Conservation (phyloP, 35 echinoderm and acorn worm genomes). For the Strongylocentrotus purpuratus region DNA sequence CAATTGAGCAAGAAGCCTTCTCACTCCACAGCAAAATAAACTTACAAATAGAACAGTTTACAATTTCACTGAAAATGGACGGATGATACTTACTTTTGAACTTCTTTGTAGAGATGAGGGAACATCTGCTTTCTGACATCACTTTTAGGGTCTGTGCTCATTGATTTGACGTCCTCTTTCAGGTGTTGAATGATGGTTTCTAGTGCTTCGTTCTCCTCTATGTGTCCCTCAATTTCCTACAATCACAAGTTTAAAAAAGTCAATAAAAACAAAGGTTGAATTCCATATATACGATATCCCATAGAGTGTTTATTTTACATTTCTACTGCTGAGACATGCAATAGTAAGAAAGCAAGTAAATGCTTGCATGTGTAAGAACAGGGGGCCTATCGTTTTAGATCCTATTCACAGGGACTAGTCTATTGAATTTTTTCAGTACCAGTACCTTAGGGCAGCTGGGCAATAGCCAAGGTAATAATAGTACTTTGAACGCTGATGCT, state of each 20-base stretch:
- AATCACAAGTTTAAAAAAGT: not conserved
- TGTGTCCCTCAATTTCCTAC: slow-evolving; percentile 95
- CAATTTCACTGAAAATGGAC: not conserved
- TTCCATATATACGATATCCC: not conserved
- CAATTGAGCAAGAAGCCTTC: too few relatives aligned
- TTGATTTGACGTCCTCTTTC: slow-evolving; percentile 52
- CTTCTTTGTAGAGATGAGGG: slow-evolving; percentile 87
- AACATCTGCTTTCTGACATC: slow-evolving; percentile 84
- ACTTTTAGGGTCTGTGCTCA: slow-evolving; percentile 74
- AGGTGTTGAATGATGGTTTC: slow-evolving; percentile 57
- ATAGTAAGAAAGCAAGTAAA: too few relatives aligned
- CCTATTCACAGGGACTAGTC: too few relatives aligned
- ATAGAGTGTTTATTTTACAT: not conserved
- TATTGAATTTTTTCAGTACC: too few relatives aligned
- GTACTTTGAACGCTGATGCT: too few relatives aligned
- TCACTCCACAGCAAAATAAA: too few relatives aligned
- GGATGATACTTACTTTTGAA: slow-evolving; percentile 82
- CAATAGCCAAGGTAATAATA: too few relatives aligned
- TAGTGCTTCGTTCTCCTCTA: slow-evolving; percentile 46
- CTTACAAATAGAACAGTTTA: too few relatives aligned
- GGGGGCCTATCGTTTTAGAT: too few relatives aligned
- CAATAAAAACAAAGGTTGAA: not conserved
- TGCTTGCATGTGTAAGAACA: too few relatives aligned
- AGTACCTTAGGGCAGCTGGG: too few relatives aligned
- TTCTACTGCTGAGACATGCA: not conserved